Evolutionary conservation across 2,888 invertebrate genomes (phyloP).

Genomic region (Synanthedon vespiformis): DNA sequence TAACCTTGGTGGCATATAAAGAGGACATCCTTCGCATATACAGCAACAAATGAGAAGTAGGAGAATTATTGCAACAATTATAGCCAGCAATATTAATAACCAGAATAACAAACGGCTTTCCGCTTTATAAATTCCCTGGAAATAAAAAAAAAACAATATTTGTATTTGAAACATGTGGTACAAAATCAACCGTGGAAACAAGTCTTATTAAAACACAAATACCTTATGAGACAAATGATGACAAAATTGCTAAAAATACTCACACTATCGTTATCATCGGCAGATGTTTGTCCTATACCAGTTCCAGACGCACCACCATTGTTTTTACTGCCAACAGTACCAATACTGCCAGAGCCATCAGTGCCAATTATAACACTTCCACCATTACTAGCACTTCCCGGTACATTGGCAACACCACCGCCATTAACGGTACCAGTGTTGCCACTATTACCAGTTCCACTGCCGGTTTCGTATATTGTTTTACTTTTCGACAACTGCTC

Average conservation of each 20-base stretch:
- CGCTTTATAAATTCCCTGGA: constrained; percentile 78
- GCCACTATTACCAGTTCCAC: constrained; percentile 16
- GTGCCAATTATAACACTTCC: constrained; percentile 3
- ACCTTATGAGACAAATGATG: not conserved
- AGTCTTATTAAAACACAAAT: not conserved
- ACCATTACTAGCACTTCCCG: not conserved
- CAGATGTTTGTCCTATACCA: constrained; percentile 25
- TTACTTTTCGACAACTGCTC: constrained; percentile 68
- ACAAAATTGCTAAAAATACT: constrained; percentile 12
- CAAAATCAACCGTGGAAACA: too few species aligned
- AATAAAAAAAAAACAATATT: constrained; percentile 15
- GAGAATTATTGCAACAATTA: constrained; percentile 79
- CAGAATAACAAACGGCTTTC: constrained; percentile 81
- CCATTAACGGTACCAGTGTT: constrained; percentile 13
- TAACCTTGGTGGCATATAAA: constrained; percentile 81
- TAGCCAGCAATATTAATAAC: constrained; percentile 81
- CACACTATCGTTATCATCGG: constrained; percentile 39
- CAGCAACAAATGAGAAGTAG: constrained; percentile 83
- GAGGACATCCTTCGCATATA: constrained; percentile 86
- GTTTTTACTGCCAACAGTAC: not conserved
- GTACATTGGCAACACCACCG: not conserved
- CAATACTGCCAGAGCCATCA: constrained; percentile 2
- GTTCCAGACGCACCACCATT: constrained; percentile 3
- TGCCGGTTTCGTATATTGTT: constrained; percentile 49
- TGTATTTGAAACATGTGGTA: too few species aligned